Percentiles rank a stretch among this genome's conserved stretches.
phyloP scores from a whole-genome alignment of 2,888 invertebrate genomes.

The Scaptomyza parva region DNA sequence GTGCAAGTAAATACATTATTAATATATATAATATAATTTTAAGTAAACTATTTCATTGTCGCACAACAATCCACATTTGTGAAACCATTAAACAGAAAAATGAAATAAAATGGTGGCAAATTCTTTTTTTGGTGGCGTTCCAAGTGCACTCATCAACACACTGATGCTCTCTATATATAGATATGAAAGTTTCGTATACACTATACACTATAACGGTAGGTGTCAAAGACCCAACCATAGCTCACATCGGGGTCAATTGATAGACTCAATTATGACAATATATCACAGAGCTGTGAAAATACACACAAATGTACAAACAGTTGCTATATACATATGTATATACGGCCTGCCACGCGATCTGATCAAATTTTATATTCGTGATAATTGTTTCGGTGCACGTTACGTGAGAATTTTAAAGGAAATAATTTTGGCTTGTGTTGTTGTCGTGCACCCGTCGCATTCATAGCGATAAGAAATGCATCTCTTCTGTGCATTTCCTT shows the following conservation, averaged over 20 bases:
- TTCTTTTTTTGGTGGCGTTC: not conserved
- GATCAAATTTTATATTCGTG: constrained; percentile 35
- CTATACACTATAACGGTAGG: constrained; percentile 38
- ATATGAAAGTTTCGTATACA: constrained; percentile 34
- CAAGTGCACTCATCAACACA: constrained; percentile 59
- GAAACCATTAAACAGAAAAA: constrained; percentile 13
- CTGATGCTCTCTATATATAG: constrained; percentile 26
- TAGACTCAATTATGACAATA: constrained; percentile 77
- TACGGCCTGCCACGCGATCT: constrained; percentile 38
- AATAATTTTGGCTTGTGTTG: constrained; percentile 29
- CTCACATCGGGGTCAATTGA: constrained; percentile 77
- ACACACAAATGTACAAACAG: constrained; percentile 5
- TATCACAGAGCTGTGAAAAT: constrained; percentile 52
- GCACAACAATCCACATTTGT: constrained; percentile 49
- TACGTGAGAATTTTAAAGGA: constrained; percentile 34
- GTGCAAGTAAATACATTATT: not conserved
- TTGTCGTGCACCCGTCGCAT: constrained; percentile 5
- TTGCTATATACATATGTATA: constrained; percentile 8
- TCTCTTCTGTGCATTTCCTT: constrained; percentile 28
- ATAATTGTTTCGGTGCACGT: constrained; percentile 44
- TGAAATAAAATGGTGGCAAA: constrained; percentile 43
- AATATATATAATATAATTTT: not conserved
- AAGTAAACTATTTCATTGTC: constrained; percentile 28
- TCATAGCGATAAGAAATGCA: constrained; percentile 30
- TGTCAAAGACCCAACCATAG: constrained; percentile 77